Evolutionary conservation across 2,113 vertebrate species (phyloP).

Genomic region (Apaloderma vittatum): DNA sequence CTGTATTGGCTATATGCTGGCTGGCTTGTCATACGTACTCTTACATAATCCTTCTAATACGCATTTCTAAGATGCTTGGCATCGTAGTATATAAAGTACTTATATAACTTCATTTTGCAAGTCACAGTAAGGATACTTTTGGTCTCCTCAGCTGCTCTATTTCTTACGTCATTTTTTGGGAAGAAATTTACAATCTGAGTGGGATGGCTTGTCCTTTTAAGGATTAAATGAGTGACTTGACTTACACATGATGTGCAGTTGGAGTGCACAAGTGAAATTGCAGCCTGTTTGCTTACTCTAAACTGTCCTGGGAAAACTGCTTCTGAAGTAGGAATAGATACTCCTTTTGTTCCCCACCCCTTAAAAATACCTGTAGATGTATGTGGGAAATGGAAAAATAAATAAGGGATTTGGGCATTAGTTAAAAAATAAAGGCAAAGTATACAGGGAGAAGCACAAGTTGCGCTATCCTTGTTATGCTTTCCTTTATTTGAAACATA

Average conservation of each 20-base stretch:
- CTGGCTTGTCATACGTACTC: neutral
- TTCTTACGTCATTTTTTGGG: neutral
- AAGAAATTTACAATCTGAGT: neutral
- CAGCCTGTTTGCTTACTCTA: neutral
- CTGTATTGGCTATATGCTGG: neutral
- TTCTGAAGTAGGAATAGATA: neutral
- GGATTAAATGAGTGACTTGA: neutral
- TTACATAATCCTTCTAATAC: neutral
- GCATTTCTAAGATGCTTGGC: neutral
- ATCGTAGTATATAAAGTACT: conserved; percentile 11
- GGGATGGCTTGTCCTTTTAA: neutral
- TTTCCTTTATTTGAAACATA: neutral
- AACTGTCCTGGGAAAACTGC: neutral
- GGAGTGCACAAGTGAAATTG: neutral
- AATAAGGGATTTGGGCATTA: neutral
- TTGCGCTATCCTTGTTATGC: neutral
- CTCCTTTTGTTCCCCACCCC: neutral
- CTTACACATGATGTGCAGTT: neutral
- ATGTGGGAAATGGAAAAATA: neutral
- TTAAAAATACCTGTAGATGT: neutral
- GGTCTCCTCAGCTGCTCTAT: neutral
- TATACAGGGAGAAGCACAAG: neutral
- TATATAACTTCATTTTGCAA: neutral
- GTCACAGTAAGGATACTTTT: neutral
- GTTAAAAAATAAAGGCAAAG: neutral